Conservation (phyloP, 2,797 vertebrate genomes). For the Pelochelys cantorii region DNA sequence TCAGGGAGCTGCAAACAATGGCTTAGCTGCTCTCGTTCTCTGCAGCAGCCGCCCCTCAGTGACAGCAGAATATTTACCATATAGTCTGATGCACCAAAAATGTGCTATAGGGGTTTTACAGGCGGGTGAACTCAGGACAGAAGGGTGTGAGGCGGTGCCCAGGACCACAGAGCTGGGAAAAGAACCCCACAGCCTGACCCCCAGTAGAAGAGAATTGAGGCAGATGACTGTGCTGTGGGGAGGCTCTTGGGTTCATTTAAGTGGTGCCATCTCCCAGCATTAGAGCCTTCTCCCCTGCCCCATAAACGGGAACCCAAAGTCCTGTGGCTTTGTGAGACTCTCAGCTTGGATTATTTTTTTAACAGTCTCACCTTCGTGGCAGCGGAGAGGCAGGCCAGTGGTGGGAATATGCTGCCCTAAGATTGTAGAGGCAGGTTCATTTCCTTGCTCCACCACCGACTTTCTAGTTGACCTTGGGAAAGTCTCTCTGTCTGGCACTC, state of each 20-base stretch:
- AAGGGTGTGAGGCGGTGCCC: not conserved
- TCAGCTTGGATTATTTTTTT: not conserved
- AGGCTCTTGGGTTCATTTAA: not conserved
- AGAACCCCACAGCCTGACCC: not conserved
- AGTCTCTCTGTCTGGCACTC: not conserved
- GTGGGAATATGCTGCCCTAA: not conserved
- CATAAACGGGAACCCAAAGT: not conserved
- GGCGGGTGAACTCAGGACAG: not conserved
- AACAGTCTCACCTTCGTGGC: not conserved
- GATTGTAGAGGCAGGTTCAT: slow-evolving; percentile 37
- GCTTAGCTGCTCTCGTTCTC: not conserved
- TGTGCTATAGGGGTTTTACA: not conserved
- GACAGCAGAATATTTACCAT: not conserved
- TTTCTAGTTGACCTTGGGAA: slow-evolving; percentile 41
- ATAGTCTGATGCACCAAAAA: not conserved
- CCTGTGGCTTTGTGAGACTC: not conserved
- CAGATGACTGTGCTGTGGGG: not conserved
- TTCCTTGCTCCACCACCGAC: slow-evolving; percentile 40
- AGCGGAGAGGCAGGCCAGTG: not conserved
- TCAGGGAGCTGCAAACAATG: not conserved
- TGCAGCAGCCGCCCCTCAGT: not conserved
- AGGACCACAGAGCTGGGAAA: not conserved
- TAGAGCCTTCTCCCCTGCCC: not conserved
- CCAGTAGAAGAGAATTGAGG: not conserved
- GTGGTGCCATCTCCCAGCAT: not conserved